phyloP scores from a whole-genome alignment of 2,888 invertebrate genomes.

The Eubasilissa splendida region DNA sequence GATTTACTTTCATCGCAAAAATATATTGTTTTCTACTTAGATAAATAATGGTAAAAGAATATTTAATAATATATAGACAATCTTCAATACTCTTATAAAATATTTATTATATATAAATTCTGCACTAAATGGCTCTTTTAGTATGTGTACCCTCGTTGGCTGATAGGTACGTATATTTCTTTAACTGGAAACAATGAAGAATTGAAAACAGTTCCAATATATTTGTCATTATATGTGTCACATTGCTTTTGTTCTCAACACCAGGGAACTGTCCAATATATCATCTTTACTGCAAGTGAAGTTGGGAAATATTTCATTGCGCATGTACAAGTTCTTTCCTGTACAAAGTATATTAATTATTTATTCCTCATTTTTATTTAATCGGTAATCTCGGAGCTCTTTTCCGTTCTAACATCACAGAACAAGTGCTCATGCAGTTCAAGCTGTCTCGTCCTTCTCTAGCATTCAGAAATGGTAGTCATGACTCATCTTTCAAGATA shows the following conservation, averaged over 20 bases:
- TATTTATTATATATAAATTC: slow-evolving; percentile 18
- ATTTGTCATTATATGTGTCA: slow-evolving; percentile 5
- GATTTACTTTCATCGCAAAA: too few species aligned
- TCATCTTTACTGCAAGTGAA: too few species aligned
- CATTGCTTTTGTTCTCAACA: not conserved
- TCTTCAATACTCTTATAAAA: slow-evolving; percentile 35
- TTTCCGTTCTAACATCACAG: too few species aligned
- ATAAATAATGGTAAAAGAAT: slow-evolving; percentile 27
- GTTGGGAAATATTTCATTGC: not conserved
- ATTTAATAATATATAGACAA: slow-evolving; percentile 41
- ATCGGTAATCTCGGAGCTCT: too few species aligned
- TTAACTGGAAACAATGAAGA: slow-evolving; percentile 36
- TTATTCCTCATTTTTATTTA: not conserved
- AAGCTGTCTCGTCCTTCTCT: too few species aligned
- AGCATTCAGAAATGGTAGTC: too few species aligned
- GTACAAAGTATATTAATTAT: not conserved
- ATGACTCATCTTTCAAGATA: too few species aligned
- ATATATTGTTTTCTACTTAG: slow-evolving; percentile 24
- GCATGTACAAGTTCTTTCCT: slow-evolving; percentile 6
- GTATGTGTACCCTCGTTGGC: not conserved
- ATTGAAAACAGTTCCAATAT: slow-evolving; percentile 17
- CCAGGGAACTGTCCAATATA: not conserved
- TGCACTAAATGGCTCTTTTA: slow-evolving; percentile 1
- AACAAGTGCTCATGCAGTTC: too few species aligned
- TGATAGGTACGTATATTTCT: slow-evolving; percentile 19